A percentile compares a stretch with the other conserved stretches of the same genome.
Conservation (phyloP, 2,888 invertebrate species). For the Graphium colonna region DNA sequence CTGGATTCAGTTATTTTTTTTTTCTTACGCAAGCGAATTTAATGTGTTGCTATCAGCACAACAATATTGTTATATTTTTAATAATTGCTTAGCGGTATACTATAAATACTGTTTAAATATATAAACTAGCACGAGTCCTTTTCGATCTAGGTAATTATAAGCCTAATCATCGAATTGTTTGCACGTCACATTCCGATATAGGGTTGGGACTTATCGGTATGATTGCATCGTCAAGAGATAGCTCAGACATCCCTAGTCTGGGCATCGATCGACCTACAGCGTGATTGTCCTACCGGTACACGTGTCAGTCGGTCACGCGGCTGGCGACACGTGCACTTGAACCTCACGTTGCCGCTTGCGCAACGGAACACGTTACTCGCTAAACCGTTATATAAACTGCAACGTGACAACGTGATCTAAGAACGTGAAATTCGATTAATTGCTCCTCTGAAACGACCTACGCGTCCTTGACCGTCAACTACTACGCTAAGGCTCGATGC, state of each 20-base stretch:
- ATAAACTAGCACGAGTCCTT: too few relatives aligned
- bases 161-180: too few relatives aligned
- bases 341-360: slow-evolving; percentile 73
- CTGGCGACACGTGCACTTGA: slow-evolving; percentile 66
- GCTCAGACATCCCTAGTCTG: slow-evolving; percentile 4
- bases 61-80: background rate
- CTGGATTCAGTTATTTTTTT: slow-evolving; percentile 28
- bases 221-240: too few relatives aligned
- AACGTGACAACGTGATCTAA: slow-evolving; percentile 75
- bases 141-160: too few relatives aligned
- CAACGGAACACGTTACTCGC: slow-evolving; percentile 63
- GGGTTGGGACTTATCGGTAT: too few relatives aligned
- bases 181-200: too few relatives aligned
- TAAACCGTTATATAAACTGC: slow-evolving; percentile 68
- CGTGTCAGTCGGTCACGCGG: slow-evolving; percentile 68
- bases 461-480: slow-evolving; percentile 32
- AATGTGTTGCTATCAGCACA: slow-evolving; percentile 27
- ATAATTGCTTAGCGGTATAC: background rate
- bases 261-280: slow-evolving; percentile 43
- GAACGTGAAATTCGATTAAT: slow-evolving; percentile 62
- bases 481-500: too few relatives aligned
- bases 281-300: slow-evolving; percentile 48
- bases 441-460: slow-evolving; percentile 39
- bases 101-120: too few relatives aligned
- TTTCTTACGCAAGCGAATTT: slow-evolving; percentile 30